phyloP scores from a whole-genome alignment of 2,113 vertebrate genomes.

The Serinus canaria region DNA sequence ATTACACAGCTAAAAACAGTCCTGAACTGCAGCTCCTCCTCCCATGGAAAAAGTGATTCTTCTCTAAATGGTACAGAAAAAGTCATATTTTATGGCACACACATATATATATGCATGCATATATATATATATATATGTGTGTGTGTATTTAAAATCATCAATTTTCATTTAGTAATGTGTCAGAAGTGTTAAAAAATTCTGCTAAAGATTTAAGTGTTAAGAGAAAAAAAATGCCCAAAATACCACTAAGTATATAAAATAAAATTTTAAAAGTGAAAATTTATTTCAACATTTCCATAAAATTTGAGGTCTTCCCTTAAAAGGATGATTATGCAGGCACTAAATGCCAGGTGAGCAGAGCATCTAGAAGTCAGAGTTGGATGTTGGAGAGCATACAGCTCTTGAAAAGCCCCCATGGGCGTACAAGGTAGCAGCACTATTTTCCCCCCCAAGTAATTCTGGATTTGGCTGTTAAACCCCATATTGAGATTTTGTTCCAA shows the following conservation, averaged over 20 bases:
- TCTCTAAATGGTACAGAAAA: background rate
- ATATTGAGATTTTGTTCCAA: background rate
- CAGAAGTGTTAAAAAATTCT: conserved; percentile 18
- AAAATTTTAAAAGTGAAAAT: background rate
- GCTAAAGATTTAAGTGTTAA: background rate
- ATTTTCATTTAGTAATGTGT: conserved; percentile 22
- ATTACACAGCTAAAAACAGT: background rate
- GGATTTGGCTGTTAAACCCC: background rate
- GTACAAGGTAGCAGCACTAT: rapidly evolving
- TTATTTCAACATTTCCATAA: background rate
- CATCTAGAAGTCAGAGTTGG: background rate
- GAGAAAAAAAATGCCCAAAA: background rate
- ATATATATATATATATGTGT: rapidly evolving
- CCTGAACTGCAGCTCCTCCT: background rate
- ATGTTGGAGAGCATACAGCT: rapidly evolving
- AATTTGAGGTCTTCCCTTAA: background rate
- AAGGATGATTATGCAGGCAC: background rate
- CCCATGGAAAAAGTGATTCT: background rate
- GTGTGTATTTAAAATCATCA: background rate
- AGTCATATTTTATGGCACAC: background rate
- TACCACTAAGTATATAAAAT: background rate
- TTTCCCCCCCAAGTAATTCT: background rate
- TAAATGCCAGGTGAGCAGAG: background rate
- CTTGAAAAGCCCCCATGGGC: rapidly evolving
- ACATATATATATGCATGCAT: background rate